phyloP scores from a whole-genome alignment of 2,797 vertebrate genomes.

The Falco novaeseelandiae region DNA sequence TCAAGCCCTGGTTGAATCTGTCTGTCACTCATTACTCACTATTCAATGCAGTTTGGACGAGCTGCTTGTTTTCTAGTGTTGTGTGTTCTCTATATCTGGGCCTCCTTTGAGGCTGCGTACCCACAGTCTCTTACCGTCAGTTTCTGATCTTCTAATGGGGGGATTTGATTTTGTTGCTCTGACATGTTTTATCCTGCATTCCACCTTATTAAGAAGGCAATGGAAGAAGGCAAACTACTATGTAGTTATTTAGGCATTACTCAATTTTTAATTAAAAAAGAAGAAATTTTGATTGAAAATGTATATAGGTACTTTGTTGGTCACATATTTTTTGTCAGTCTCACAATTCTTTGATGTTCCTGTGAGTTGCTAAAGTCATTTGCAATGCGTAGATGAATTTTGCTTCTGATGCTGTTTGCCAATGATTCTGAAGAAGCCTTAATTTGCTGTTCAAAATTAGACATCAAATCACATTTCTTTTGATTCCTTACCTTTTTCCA shows the following conservation, averaged over 20 bases:
- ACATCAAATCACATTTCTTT: not conserved
- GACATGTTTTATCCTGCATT: not conserved
- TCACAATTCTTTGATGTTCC: not conserved
- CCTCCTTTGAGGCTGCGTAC: not conserved
- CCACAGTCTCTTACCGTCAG: not conserved
- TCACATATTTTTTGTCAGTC: not conserved
- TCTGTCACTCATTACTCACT: not conserved
- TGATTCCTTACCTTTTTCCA: not conserved
- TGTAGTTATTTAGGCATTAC: not conserved
- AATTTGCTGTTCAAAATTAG: not conserved
- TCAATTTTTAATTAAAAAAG: not conserved
- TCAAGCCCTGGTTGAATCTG: not conserved
- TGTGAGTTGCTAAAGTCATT: not conserved
- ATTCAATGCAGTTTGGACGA: not conserved
- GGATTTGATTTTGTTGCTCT: not conserved
- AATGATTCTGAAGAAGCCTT: not conserved
- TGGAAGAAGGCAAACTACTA: not conserved
- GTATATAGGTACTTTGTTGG: not conserved
- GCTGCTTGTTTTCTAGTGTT: not conserved
- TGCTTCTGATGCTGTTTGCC: not conserved
- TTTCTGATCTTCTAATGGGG: not conserved
- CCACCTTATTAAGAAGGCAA: not conserved
- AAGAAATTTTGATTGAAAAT: not conserved
- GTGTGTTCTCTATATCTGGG: not conserved
- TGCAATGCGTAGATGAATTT: not conserved